Conservation (phyloP, 2,113 vertebrate genomes). For the Hydropotes inermis region DNA sequence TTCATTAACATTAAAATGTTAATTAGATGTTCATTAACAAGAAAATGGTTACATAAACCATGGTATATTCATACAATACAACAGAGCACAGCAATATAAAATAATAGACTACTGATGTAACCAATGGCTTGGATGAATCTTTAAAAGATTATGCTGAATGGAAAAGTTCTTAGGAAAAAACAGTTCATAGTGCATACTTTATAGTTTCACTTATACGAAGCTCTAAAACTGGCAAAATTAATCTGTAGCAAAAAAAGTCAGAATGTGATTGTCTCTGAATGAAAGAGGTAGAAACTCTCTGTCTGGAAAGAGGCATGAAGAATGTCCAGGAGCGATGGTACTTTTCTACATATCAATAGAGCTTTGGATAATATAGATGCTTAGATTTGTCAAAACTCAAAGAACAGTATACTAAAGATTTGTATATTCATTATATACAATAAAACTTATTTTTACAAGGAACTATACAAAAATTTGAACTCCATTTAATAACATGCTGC, state of each 20-base stretch:
- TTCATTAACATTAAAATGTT: neutral
- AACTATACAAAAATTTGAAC: neutral
- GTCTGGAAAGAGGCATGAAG: neutral
- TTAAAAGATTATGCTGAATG: neutral
- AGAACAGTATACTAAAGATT: neutral
- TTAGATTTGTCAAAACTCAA: neutral
- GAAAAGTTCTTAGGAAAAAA: neutral
- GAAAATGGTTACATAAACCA: neutral
- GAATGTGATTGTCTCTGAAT: neutral
- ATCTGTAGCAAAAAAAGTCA: neutral
- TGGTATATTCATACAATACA: neutral
- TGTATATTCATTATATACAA: neutral
- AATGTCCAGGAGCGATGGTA: neutral
- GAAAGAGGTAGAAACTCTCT: neutral
- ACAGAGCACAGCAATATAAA: neutral
- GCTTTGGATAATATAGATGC: neutral
- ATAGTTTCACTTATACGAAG: neutral
- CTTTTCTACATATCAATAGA: neutral
- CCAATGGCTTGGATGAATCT: neutral
- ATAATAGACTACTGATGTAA: neutral
- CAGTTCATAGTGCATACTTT: neutral
- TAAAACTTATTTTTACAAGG: neutral
- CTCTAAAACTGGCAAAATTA: neutral
- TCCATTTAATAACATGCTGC: neutral
- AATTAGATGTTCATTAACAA: neutral